Conservation (phyloP, 2,888 invertebrate genomes). For the Candidula unifasciata region DNA sequence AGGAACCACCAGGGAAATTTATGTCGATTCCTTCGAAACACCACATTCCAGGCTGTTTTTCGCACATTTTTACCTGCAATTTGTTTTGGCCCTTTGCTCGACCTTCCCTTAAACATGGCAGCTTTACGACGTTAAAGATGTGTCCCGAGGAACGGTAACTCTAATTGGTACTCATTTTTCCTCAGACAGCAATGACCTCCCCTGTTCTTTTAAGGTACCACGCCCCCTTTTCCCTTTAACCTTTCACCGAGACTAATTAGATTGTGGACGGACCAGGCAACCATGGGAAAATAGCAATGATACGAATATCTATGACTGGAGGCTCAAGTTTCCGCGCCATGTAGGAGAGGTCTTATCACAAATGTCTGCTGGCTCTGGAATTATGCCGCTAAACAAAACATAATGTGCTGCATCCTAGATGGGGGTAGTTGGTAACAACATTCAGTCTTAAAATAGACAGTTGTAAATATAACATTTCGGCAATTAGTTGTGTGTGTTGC, state of each 20-base stretch:
- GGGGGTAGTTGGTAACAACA: not conserved
- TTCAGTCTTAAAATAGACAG: slow-evolving; percentile 1
- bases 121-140: slow-evolving; percentile 41
- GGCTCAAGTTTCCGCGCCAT: slow-evolving; percentile 8
- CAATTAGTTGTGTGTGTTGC: too few relatives aligned
- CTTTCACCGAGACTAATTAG: slow-evolving; percentile 40
- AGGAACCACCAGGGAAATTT: not conserved
- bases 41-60: slow-evolving; percentile 26
- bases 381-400: slow-evolving; percentile 10
- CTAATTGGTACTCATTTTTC: slow-evolving; percentile 46
- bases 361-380: slow-evolving; percentile 12
- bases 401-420: not conserved
- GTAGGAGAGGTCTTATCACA: slow-evolving; percentile 17
- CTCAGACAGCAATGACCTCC: slow-evolving; percentile 34
- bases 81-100: slow-evolving; percentile 34
- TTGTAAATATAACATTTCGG: not conserved
- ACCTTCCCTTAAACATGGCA: slow-evolving; percentile 37
- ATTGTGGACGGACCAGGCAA: not conserved
- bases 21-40: slow-evolving; percentile 13
- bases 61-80: slow-evolving; percentile 33
- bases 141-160: slow-evolving; percentile 40
- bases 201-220: slow-evolving; percentile 20
- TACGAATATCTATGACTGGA: slow-evolving; percentile 16
- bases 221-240: slow-evolving; percentile 33
- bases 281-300: slow-evolving; percentile 39